A percentile compares a stretch with the other conserved stretches of the same genome.
Conservation (phyloP, 2,113 vertebrate species). For the Pterophyllum scalare region DNA sequence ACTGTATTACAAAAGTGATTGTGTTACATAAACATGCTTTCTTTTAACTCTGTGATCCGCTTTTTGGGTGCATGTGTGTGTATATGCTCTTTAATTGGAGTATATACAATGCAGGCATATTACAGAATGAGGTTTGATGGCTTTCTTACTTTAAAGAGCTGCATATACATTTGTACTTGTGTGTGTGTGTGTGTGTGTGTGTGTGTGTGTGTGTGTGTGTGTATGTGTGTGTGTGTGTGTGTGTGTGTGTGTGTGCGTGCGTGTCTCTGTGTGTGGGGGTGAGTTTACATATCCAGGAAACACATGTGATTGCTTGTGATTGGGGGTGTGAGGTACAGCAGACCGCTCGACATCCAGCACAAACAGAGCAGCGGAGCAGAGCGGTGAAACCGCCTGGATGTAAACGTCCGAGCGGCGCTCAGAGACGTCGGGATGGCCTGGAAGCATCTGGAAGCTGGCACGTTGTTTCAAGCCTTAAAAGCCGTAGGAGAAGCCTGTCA, state of each 20-base stretch:
- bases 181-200: background rate
- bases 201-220: conserved; percentile 33
- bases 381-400: conserved; percentile 16
- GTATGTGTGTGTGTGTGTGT: background rate
- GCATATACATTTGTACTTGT: background rate
- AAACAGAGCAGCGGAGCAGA: conserved; percentile 44
- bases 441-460: conserved; percentile 65
- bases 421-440: conserved; percentile 45
- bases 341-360: conserved; percentile 60
- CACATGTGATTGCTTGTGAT: conserved; percentile 64
- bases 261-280: conserved; percentile 32
- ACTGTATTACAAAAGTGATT: conserved; percentile 58
- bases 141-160: conserved; percentile 34
- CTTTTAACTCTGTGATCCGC: conserved; percentile 31
- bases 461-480: conserved; percentile 72
- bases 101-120: conserved; percentile 35
- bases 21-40: conserved; percentile 60
- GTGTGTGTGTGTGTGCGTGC: background rate
- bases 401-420: conserved; percentile 45
- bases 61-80: conserved; percentile 49
- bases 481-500: conserved; percentile 44
- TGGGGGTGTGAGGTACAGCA: conserved; percentile 61
- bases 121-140: conserved; percentile 51
- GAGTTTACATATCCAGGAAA: conserved; percentile 69
- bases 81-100: conserved; percentile 33